These are phyloP conservation scores for Siderastrea siderea DNA, from an alignment of 92 coral and sea anemone genomes.

Conservation along the genomic window DNA sequence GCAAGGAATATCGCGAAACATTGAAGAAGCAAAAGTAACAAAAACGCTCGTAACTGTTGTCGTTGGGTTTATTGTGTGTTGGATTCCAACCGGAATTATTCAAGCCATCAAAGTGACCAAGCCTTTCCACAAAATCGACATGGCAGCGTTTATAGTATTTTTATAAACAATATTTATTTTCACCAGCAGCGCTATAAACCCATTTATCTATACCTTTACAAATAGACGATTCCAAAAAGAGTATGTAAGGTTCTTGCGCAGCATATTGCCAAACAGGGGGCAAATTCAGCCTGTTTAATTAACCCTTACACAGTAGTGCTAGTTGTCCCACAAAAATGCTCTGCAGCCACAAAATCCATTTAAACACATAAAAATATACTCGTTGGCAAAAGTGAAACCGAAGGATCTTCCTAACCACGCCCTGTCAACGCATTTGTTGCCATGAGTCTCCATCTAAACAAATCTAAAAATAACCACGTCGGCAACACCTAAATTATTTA, in stretches of 20 bases:
- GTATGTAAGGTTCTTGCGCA: background rate
- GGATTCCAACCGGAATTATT: conserved; percentile 1
- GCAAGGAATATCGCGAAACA: background rate
- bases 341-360: no score
- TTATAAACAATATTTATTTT: background rate
- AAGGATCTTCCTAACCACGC: no score
- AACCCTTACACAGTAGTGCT: no score
- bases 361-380: no score
- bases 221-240: background rate
- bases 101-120: background rate
- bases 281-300: no score
- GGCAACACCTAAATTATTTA: no score
- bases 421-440: no score
- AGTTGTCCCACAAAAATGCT: no score
- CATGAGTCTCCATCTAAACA: no score
- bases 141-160: background rate
- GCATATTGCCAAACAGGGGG: background rate
- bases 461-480: no score
- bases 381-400: no score
- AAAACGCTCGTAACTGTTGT: background rate
- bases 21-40: conserved; percentile 7
- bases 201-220: background rate
- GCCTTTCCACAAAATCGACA: background rate
- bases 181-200: conserved; percentile 5
- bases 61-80: conserved; percentile 1